Evolutionary conservation across 2,113 vertebrate genomes (phyloP), one percentile per base, ranked within the genome.

Genomic region (Vanacampus margaritifer): DNA sequence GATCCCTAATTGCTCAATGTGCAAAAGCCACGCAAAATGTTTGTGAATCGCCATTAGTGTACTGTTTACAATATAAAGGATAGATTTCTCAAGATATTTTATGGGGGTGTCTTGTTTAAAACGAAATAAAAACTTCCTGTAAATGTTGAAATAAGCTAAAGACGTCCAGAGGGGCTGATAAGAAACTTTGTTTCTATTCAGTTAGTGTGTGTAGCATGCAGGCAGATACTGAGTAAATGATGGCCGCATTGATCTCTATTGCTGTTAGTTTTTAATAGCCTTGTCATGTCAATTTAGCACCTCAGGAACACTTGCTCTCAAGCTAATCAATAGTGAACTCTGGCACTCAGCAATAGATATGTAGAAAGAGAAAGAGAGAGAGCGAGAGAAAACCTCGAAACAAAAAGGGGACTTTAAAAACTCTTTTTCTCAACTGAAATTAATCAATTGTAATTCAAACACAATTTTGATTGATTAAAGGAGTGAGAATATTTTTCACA

Each of bases 231-330:
- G 36, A 26, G 71, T 85, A 75, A 89, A 80, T 83, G 76, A 88
- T 82, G 75, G 73, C 76, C 6, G 43, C 81, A 89, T 90, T 78
- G 89, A 89, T 89, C 84, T 68, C 70, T 35, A 2, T 68, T 72
- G 78, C 75, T 83, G 71, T 81, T 32, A 32, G 28, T 32, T 2
- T 32, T 85, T 89, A 84, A 84, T 73, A 45, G 84, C 78, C 81
- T 75, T 68, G 80, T 84, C 84, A 79, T 88, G 85, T 87, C 87
- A 85, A 78, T 86, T 90, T 90, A 90, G 82, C 84, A 84, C 84
- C 82, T 80, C 67, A 67, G 80, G 83, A 88, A 88, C 82, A 81
- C 72, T 72, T 0, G 4, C 75, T 76, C 82, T 82, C 72, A 56
- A 72, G 79, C 58, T 45, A 19, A 81, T 88, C 86, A 72, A 89